These are phyloP conservation scores for Eilema caniola DNA, from an alignment of 2,888 invertebrate genomes.

Conservation along the genomic window DNA sequence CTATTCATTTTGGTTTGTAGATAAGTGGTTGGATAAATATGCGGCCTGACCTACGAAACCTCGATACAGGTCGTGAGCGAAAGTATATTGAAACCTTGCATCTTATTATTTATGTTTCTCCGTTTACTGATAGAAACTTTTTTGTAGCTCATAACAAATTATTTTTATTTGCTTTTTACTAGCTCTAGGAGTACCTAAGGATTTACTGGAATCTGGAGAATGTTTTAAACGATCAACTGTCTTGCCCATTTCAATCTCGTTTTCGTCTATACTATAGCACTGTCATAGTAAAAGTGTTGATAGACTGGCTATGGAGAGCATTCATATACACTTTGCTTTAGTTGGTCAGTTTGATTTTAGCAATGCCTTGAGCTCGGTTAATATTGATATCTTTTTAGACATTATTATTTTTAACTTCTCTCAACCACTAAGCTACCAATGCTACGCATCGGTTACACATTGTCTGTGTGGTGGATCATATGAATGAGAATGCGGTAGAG, in stretches of 20 bases:
- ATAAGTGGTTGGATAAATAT: slow-evolving; percentile 46
- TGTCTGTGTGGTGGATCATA: no score
- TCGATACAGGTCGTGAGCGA: slow-evolving; percentile 51
- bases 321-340: no score
- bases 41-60: slow-evolving; percentile 48
- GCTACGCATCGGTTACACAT: no score
- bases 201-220: neutral
- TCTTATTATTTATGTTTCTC: neutral
- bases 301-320: neutral
- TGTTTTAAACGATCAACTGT: neutral
- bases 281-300: neutral
- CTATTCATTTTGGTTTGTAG: slow-evolving; percentile 28
- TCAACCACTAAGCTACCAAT: no score
- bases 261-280: neutral
- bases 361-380: no score
- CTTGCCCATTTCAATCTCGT: neutral
- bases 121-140: neutral
- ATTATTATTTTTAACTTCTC: no score
- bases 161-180: no score
- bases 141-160: no score
- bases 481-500: no score
- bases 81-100: slow-evolving; percentile 34
- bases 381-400: no score
- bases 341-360: no score
- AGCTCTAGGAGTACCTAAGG: no score